Base-by-base conservation (phyloP, 2,888 invertebrate species). In the Dolichomitus sp. region DNA sequence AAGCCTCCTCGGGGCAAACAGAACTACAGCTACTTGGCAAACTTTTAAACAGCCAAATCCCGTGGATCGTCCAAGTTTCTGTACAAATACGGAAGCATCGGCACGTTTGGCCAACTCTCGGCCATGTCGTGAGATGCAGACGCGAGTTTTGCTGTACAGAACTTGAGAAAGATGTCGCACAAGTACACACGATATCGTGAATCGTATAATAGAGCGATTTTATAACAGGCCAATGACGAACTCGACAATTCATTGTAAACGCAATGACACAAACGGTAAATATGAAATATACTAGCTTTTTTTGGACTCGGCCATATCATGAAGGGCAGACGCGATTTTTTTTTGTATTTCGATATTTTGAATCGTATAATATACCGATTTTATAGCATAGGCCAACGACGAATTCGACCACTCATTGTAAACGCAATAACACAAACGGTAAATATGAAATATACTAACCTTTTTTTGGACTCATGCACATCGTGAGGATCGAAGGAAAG, bases 11-110 rank as follows among this genome's bases (percentile, higher is more conserved):
- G 66, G 78, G 66, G 59, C 42, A 81, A 50, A 63, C 74, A 52
- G 69, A 69, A 42, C 84, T 80, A 84, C 85, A 84, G 82, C 79
- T 82, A 81, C 78, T 70, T 74, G 83, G 57, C 65, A 84, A 89
- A 90, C 87, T 90, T 90, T 89, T 88, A 87, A 90, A 90, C 88
- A 88, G 85, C 86, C 87, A 86, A 87, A 88, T 87, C 86, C 86
- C 84, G 77, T 80, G 69, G 65, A 17, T 76, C 75, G 65, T 74
- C 59, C 74, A 89, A 89, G 86, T 90, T 90, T 85, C 69, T 65
- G 63, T 63, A 48, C 69, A 76, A 81, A 75, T 82, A 75, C 54
- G 63, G 63, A 12, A 59, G 52, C 79, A 68, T 75, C 75, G 83
- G 76, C 65, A 76, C 74, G 68, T 75, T 33, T 30, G n/a, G 33